Conservation (phyloP, 1,140 invertebrate genomes). For the Spodoptera litura region DNA sequence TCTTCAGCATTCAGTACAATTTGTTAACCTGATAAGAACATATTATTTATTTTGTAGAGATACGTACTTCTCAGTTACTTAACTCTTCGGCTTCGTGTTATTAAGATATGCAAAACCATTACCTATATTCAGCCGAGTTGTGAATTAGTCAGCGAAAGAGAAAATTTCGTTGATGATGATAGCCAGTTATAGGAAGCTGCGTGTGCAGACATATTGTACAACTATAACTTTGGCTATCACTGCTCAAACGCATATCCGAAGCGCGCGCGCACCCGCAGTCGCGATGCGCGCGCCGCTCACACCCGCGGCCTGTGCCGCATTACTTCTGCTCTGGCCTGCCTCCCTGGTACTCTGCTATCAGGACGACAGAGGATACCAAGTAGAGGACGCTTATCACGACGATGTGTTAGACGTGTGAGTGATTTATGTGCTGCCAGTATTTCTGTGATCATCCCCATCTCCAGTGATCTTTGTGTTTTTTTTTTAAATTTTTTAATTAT, state of each 20-base stretch:
- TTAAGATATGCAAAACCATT: too few species aligned
- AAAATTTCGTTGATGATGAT: background rate
- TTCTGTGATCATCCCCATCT: slow-evolving; percentile 24
- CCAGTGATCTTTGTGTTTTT: slow-evolving; percentile 32
- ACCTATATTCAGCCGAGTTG: too few species aligned
- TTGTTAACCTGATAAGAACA: too few species aligned
- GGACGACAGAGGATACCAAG: slow-evolving; percentile 72
- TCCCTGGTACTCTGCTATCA: slow-evolving; percentile 70
- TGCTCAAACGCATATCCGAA: slow-evolving; percentile 75
- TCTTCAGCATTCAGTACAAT: too few species aligned
- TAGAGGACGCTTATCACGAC: slow-evolving; percentile 76
- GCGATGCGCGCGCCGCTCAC: slow-evolving; percentile 78
- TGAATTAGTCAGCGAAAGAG: too few species aligned
- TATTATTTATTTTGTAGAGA: too few species aligned
- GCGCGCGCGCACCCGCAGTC: slow-evolving; percentile 69
- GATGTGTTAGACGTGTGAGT: slow-evolving; percentile 79
- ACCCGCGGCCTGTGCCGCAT: slow-evolving; percentile 63
- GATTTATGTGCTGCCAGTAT: slow-evolving; percentile 29
- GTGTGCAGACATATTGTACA: slow-evolving; percentile 2
- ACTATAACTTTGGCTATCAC: slow-evolving; percentile 66
- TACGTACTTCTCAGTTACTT: too few species aligned
- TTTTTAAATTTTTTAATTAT: slow-evolving; percentile 41
- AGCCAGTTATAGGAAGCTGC: slow-evolving; percentile 12
- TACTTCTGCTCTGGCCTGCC: slow-evolving; percentile 66
- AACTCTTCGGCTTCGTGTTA: too few species aligned